Evolutionary conservation across 2,888 invertebrate species (phyloP).

Genomic region (Mythimna lalbum): DNA sequence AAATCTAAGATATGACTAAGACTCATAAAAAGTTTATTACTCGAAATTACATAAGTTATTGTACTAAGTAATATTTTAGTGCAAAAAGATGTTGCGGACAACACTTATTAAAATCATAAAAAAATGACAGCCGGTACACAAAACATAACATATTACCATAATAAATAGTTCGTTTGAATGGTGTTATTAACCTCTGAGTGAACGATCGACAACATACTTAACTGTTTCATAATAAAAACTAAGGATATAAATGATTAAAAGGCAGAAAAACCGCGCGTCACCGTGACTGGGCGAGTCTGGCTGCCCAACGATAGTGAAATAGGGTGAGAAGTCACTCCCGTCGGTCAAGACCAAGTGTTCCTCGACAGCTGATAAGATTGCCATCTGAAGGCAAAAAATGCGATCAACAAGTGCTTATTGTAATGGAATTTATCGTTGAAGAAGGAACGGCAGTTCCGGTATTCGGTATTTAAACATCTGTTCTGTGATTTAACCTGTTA

Average conservation of each 20-base stretch:
- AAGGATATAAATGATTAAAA: constrained; percentile 57
- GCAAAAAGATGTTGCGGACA: constrained; percentile 27
- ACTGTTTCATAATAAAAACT: constrained; percentile 57
- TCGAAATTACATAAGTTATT: constrained; percentile 40
- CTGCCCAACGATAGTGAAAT: constrained; percentile 61
- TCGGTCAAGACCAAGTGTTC: constrained; percentile 56
- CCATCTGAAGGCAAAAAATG: constrained; percentile 31
- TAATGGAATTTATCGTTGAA: constrained; percentile 10
- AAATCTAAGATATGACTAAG: constrained; percentile 29
- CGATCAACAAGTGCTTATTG: constrained; percentile 54
- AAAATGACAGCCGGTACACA: constrained; percentile 43
- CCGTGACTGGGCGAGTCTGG: constrained; percentile 46
- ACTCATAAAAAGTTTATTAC: constrained; percentile 40
- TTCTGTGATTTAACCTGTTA: not conserved
- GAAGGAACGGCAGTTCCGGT: not conserved
- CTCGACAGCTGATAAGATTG: constrained; percentile 54
- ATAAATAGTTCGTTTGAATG: constrained; percentile 59
- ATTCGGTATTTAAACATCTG: not conserved
- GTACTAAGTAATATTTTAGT: constrained; percentile 16
- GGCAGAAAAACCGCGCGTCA: constrained; percentile 57
- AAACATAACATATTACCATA: constrained; percentile 61
- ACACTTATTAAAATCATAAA: constrained; percentile 11
- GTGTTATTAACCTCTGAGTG: constrained; percentile 65
- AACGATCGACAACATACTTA: constrained; percentile 53
- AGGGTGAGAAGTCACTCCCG: constrained; percentile 52